phyloP scores from a whole-genome alignment of 2,888 invertebrate genomes.

The Eilema griseolum region DNA sequence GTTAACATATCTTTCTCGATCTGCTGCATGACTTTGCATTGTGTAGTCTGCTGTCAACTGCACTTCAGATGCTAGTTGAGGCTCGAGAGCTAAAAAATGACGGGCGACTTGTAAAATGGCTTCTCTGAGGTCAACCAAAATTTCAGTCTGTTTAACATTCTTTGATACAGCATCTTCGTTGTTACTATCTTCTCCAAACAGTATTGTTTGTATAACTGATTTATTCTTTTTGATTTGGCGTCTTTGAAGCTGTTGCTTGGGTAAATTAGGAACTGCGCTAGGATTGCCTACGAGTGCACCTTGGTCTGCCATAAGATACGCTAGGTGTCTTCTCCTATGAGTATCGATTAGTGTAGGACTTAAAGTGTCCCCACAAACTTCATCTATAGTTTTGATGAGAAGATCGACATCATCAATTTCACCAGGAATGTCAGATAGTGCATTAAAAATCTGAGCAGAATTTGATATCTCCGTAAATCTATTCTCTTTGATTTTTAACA shows the following conservation, averaged over 20 bases:
- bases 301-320: slow-evolving; percentile 98
- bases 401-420: slow-evolving; percentile 96
- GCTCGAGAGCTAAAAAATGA: slow-evolving; percentile 97
- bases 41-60: slow-evolving; percentile 96
- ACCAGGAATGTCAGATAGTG: slow-evolving; percentile 97
- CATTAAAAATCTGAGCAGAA: slow-evolving; percentile 99
- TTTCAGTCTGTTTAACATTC: slow-evolving; percentile 99
- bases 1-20: slow-evolving; percentile 98
- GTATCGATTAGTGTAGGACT: slow-evolving; percentile 95
- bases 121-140: slow-evolving; percentile 98
- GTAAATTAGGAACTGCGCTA: slow-evolving; percentile 95
- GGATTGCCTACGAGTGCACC: slow-evolving; percentile 97
- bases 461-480: slow-evolving; percentile 95
- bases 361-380: slow-evolving; percentile 92
- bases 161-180: slow-evolving; percentile 96
- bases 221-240: slow-evolving; percentile 96
- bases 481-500: slow-evolving; percentile 93
- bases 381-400: slow-evolving; percentile 90
- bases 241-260: slow-evolving; percentile 95
- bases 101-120: slow-evolving; percentile 96
- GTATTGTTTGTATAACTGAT: slow-evolving; percentile 95
- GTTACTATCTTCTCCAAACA: slow-evolving; percentile 93
- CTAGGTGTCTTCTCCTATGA: slow-evolving; percentile 96
- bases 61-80: slow-evolving; percentile 93
- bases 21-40: slow-evolving; percentile 97